Evolutionary conservation across 2,888 invertebrate species (phyloP).

Genomic region (Cantharis rufa): DNA sequence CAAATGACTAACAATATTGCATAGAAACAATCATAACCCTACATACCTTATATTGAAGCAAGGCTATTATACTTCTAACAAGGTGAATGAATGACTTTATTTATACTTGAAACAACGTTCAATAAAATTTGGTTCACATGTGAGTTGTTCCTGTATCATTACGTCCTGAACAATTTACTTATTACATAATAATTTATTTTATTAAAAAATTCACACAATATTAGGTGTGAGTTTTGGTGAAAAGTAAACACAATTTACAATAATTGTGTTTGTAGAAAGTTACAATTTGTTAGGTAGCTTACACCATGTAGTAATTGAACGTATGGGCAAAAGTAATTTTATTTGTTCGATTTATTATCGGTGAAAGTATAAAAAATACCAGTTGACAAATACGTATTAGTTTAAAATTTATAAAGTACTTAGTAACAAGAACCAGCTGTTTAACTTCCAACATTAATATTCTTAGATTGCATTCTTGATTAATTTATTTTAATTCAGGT

Average conservation of each 20-base stretch:
- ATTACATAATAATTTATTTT: not conserved
- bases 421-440: not conserved
- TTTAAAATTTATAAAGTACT: not conserved
- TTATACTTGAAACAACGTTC: not conserved
- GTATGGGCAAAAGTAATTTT: not conserved
- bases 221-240: not conserved
- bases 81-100: not conserved
- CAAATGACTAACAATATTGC: slow-evolving; percentile 7
- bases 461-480: not conserved
- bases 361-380: slow-evolving; percentile 14
- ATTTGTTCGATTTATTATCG: slow-evolving; percentile 1
- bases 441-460: not conserved
- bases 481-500: not conserved
- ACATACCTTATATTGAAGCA: not conserved
- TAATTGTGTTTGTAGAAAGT: not conserved
- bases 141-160: not conserved
- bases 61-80: not conserved
- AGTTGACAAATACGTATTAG: not conserved
- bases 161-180: not conserved
- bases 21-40: not conserved
- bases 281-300: not conserved
- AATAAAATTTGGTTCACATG: not conserved
- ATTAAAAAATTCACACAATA: not conserved
- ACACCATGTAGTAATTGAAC: not conserved
- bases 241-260: not conserved